phyloP scores from a whole-genome alignment of 1,140 invertebrate genomes.

The Ruditapes philippinarum region DNA sequence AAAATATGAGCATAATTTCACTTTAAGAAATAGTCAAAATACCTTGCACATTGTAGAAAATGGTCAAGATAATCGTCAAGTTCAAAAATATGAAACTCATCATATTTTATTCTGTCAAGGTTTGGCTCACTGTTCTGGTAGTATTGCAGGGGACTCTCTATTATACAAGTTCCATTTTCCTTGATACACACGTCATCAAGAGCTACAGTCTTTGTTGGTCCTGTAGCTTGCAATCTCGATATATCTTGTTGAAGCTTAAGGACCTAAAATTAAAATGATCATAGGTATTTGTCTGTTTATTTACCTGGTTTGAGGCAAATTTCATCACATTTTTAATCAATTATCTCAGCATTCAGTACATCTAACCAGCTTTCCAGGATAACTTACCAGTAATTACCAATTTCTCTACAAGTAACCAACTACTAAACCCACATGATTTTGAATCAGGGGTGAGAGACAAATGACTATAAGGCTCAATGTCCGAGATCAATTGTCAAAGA shows the following conservation, averaged over 20 bases:
- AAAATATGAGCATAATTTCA: no score
- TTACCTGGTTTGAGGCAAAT: not conserved
- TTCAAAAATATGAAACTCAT: slow-evolving; percentile 20
- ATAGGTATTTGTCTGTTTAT: no score
- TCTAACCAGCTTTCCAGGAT: no score
- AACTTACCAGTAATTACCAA: no score
- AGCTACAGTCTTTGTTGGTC: not conserved
- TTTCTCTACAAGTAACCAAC: no score
- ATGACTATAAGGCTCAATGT: no score
- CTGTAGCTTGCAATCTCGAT: not conserved
- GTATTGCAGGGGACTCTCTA: slow-evolving; percentile 48
- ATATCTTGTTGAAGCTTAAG: slow-evolving; percentile 33
- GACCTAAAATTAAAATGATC: slow-evolving; percentile 17
- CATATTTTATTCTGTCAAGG: slow-evolving; percentile 32
- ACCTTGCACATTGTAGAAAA: slow-evolving; percentile 47
- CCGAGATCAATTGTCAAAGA: no score
- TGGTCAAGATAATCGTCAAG: slow-evolving; percentile 61
- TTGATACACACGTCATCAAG: slow-evolving; percentile 34
- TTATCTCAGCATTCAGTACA: no score
- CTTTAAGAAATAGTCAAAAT: no score
- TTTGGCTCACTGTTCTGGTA: slow-evolving; percentile 40
- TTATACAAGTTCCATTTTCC: slow-evolving; percentile 1
- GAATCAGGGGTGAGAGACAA: no score
- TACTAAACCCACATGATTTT: no score
- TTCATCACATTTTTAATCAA: no score